Base-by-base conservation (phyloP, 1,140 invertebrate species). In the Aradophagus sp. region DNA sequence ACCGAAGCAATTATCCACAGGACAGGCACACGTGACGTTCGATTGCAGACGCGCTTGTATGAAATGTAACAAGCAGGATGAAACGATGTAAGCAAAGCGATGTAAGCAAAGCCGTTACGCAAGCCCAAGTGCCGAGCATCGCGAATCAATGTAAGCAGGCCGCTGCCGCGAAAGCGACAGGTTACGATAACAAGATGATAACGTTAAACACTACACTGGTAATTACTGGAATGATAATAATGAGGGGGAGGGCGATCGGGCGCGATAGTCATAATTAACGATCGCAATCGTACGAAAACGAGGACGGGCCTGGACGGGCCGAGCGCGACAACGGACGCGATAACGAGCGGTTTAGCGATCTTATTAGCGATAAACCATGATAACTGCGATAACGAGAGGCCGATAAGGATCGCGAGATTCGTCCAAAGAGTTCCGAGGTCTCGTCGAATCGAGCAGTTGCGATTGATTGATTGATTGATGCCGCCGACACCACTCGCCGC, bases 201-300 rank as follows among this genome's bases (percentile, higher is more conserved):
- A 80, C 78, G 74, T 75, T 68, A 73, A 77, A 79, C 59, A 63
- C 79, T 81, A 80, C 61, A 77, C 73, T 62, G 80, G 77, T 83
- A 83, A 84, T 83, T 83, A 82, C 75, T 61, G 70, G 71, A 81
- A 83, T 84, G 77, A 84, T 84, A 83, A 84, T 83, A 81, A 82
- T 75, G 68, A 79, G 69, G 52, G 62, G 32, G 59, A 75, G 75
- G 75, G 76, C 74, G 82, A 82, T 84, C 75, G 56, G 69, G 63
- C 55, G 62, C 73, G 82, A 84, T 80, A 83, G 78, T 77, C 74
- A 81, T 84, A 85, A 85, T 84, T 84, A 85, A 85, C 77, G 82
- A 84, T 82, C 72, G 76, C 77, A 80, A 81, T 82, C 79, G 77
- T 76, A 81, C 77, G 83, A 84, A 84, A 84, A 84, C 76, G 80